Conservation (phyloP, 1,140 invertebrate genomes). For the Drosophila lini region DNA sequence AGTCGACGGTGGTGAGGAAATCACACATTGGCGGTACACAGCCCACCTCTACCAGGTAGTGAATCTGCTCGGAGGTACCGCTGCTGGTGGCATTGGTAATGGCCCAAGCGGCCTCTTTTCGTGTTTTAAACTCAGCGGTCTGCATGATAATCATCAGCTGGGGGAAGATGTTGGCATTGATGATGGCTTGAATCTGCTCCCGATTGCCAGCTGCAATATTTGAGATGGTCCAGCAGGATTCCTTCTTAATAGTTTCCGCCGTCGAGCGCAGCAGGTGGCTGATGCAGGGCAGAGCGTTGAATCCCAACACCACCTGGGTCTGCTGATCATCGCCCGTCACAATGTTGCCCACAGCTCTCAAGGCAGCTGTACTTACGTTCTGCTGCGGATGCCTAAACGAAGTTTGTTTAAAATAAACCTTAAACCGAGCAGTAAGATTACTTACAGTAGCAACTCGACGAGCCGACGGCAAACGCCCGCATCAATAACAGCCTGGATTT, state of each 20-base stretch:
- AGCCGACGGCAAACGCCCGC: conserved; percentile 96
- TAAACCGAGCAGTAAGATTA: background rate
- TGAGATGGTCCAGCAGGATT: conserved; percentile 99
- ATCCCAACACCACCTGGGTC: conserved; percentile 97
- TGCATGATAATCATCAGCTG: conserved; percentile 95
- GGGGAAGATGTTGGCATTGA: conserved; percentile 98
- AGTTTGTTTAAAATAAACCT: background rate
- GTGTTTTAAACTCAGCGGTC: conserved; percentile 97
- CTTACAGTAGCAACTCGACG: conserved; percentile 96
- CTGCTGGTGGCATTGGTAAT: conserved; percentile 99
- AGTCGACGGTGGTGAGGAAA: conserved; percentile 96
- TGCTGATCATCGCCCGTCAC: conserved; percentile 99
- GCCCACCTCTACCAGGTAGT: conserved; percentile 87
- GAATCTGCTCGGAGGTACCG: conserved; percentile 96
- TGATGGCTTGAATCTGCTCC: conserved; percentile 96
- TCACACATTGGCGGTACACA: conserved; percentile 98
- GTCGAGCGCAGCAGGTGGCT: conserved; percentile 91
- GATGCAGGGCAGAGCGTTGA: conserved; percentile 94
- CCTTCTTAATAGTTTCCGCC: conserved; percentile 96
- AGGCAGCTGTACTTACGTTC: conserved; percentile 96
- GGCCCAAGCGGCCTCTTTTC: conserved; percentile 99
- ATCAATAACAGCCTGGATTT: conserved; percentile 99
- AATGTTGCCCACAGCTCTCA: conserved; percentile 98
- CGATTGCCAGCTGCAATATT: conserved; percentile 99
- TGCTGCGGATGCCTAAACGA: conserved; percentile 91